A percentile compares a stretch with the other conserved stretches of the same genome.
Conservation (phyloP, 2,888 invertebrate species). For the Eupeodes latifasciatus region DNA sequence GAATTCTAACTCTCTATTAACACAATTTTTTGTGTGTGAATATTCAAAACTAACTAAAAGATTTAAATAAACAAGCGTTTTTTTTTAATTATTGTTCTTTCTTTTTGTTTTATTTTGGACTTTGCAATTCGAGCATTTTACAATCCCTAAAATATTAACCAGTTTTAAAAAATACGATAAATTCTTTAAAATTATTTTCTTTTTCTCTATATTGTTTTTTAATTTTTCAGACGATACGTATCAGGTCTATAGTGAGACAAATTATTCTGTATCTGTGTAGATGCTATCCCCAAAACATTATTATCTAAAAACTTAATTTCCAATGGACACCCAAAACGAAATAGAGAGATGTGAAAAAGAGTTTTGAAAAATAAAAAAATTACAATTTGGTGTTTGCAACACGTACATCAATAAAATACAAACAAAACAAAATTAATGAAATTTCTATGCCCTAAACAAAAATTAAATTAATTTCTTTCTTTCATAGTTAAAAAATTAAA, state of each 20-base stretch:
- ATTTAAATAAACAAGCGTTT: neutral
- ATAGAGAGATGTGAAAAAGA: slow-evolving; percentile 41
- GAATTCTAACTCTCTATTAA: neutral
- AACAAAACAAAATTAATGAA: neutral
- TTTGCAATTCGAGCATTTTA: neutral
- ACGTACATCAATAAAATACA: neutral
- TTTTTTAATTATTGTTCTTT: neutral
- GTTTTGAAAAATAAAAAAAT: neutral
- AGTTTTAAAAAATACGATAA: slow-evolving; percentile 4
- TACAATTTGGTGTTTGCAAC: neutral
- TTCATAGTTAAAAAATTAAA: slow-evolving; percentile 24
- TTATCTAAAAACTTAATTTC: slow-evolving; percentile 56
- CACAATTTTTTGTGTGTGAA: neutral
- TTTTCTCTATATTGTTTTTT: slow-evolving; percentile 68
- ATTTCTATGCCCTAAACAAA: slow-evolving; percentile 5
- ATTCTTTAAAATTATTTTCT: slow-evolving; percentile 36
- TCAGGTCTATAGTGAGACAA: slow-evolving; percentile 82
- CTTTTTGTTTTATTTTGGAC: neutral
- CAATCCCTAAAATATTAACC: neutral
- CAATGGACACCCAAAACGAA: slow-evolving; percentile 70
- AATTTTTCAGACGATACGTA: slow-evolving; percentile 81
- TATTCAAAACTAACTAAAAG: neutral
- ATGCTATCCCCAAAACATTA: slow-evolving; percentile 60
- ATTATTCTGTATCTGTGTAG: slow-evolving; percentile 83
- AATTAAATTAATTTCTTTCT: slow-evolving; percentile 3